Evolutionary conservation across 1,140 invertebrate species (phyloP).

Genomic region (Sweltsa coloradensis): DNA sequence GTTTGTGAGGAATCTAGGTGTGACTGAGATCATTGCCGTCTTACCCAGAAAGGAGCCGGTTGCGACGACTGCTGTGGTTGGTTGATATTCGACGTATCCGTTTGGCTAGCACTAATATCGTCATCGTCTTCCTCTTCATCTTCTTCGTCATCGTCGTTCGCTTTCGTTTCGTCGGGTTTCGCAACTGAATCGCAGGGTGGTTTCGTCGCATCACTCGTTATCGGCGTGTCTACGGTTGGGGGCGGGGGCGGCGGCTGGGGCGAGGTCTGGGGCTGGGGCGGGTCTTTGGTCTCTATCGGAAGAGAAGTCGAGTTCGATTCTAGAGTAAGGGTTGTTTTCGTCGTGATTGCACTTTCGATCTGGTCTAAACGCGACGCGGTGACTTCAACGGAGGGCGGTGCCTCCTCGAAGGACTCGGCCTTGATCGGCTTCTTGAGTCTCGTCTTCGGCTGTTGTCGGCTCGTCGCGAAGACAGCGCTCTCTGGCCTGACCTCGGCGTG

Average conservation of each 20-base stretch:
- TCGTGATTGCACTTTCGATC: too few relatives aligned
- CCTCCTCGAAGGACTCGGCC: constrained; percentile 25
- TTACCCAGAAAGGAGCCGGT: constrained; percentile 13
- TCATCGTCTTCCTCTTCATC: constrained; percentile 27
- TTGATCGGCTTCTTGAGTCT: constrained; percentile 15
- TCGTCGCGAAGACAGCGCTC: too few relatives aligned
- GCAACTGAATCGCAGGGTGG: not conserved
- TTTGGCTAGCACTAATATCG: not conserved
- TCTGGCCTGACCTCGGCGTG: not conserved
- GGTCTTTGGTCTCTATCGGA: too few relatives aligned
- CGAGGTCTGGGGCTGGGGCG: too few relatives aligned
- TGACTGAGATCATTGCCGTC: not conserved
- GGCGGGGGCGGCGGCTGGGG: too few relatives aligned
- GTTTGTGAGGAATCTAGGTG: too few relatives aligned
- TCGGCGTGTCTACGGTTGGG: not conserved
- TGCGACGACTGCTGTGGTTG: not conserved
- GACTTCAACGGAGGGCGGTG: too few relatives aligned
- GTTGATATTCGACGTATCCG: not conserved
- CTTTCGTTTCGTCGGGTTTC: constrained; percentile 22
- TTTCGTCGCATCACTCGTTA: not conserved
- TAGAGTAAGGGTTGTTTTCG: too few relatives aligned
- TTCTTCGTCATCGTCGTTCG: constrained; percentile 26
- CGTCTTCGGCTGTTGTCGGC: not conserved
- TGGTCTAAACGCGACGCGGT: too few relatives aligned
- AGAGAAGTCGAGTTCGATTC: too few relatives aligned